Percentiles rank a stretch among this genome's conserved stretches.
These are phyloP conservation scores for Agrochola lychnidis DNA, from an alignment of 2,888 invertebrate species.

Conservation along the genomic window DNA sequence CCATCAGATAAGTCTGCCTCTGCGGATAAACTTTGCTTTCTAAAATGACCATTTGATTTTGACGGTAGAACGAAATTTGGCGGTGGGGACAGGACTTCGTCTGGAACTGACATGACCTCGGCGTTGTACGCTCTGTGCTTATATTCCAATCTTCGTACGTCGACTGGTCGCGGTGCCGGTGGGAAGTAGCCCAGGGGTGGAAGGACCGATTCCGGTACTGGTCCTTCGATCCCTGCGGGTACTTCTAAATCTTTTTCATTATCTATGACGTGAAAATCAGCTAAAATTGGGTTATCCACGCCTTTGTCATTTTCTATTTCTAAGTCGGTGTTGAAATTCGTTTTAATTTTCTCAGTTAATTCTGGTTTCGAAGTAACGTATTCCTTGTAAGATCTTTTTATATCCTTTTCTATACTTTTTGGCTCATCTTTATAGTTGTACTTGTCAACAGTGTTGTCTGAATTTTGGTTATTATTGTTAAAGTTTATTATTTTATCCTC, in stretches of 20 bases:
- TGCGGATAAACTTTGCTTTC: conserved; percentile 3
- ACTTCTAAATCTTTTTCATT: conserved; percentile 87
- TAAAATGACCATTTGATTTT: conserved; percentile 3
- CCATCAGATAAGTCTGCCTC: neutral
- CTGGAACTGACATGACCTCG: neutral
- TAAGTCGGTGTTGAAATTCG: neutral
- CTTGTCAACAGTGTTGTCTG: conserved; percentile 7
- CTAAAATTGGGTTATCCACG: conserved; percentile 77
- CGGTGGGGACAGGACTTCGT: conserved; percentile 1
- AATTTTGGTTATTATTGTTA: conserved; percentile 22
- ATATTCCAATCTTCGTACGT: conserved; percentile 32
- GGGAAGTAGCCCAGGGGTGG: conserved; percentile 79
- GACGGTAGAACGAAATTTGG: conserved; percentile 1
- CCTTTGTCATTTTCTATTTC: conserved; percentile 24
- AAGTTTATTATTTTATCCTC: conserved; percentile 1
- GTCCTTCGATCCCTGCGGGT: conserved; percentile 86
- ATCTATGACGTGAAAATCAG: conserved; percentile 85
- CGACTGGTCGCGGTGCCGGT: conserved; percentile 1
- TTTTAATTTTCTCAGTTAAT: conserved; percentile 22
- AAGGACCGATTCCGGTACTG: conserved; percentile 79
- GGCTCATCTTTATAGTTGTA: conserved; percentile 11
- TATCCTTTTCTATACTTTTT: conserved; percentile 22
- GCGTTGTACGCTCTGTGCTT: conserved; percentile 5
- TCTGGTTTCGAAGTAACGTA: neutral
- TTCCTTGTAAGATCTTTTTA: conserved; percentile 42